Base-by-base conservation (phyloP, 1,140 invertebrate species). In the Planococcus citri region DNA sequence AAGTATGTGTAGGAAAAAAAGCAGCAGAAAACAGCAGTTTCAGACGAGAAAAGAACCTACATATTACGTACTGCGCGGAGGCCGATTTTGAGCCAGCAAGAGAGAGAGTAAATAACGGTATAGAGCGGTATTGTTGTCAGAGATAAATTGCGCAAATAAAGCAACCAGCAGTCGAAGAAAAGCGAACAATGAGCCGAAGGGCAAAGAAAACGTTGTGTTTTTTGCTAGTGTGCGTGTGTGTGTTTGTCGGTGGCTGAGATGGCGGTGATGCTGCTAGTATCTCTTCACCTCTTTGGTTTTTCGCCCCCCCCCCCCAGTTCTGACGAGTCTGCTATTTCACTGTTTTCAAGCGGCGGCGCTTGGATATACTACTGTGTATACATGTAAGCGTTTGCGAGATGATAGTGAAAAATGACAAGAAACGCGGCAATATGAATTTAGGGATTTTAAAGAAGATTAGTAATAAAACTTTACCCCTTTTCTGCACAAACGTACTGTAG, bases 101-200 rank as follows among this genome's bases (percentile, higher is more conserved):
- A n/a, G n/a, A n/a, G n/a, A n/a, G 29, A 33, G 29, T 33, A 33
- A 33, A 33, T 33, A 33, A 33, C 29, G 17, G 41, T 51, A 51
- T 3, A 37, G 6, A 37, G 14, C 33, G 17, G 41, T 51, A 51
- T 51, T 51, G 41, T 51, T 51, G 41, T 51, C 41, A 51, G 41
- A 51, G 41, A 51, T 51, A 51, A 51, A 51, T 51, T 51, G 41
- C 41, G 41, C 41, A 51, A 51, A 51, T 51, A 51, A 51, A 51
- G 41, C 41, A 51, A 51, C 41, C 41, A 51, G 41, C 41, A 51
- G 41, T 51, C 41, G 41, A 51, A 51, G 41, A 51, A 51, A 51
- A 51, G 41, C 41, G 41, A 51, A 51, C 41, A 51, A 51, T 51
- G 41, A 51, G 41, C 41, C 41, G 41, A 51, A 51, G 41, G 41